A percentile compares a stretch with the other conserved stretches of the same genome.
Evolutionary conservation across 2,113 vertebrate genomes (phyloP).

Genomic region (Puntigrus tetrazona): DNA sequence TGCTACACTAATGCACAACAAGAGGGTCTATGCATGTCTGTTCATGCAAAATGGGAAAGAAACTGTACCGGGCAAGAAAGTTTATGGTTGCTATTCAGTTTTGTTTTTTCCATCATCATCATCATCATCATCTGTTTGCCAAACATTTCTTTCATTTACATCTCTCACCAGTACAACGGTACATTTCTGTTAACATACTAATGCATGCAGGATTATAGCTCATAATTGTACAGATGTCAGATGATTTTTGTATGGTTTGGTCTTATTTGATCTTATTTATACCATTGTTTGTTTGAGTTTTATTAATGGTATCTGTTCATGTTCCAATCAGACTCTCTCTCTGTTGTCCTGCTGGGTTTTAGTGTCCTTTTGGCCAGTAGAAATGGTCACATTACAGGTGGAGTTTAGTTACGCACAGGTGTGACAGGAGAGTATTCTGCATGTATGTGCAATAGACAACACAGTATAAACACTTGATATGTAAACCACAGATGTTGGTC

Average conservation of each 20-base stretch:
- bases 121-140: slow-evolving; percentile 32
- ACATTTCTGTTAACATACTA: slow-evolving; percentile 47
- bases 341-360: slow-evolving; percentile 35
- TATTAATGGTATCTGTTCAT: slow-evolving; percentile 36
- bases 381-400: slow-evolving; percentile 7
- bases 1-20: slow-evolving; percentile 41
- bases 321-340: slow-evolving; percentile 21
- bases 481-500: slow-evolving; percentile 39
- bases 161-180: slow-evolving; percentile 33
- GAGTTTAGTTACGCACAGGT: slow-evolving; percentile 2
- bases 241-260: slow-evolving; percentile 30
- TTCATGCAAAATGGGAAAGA: slow-evolving; percentile 27
- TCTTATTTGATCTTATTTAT: slow-evolving; percentile 45
- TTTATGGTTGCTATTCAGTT: slow-evolving; percentile 25
- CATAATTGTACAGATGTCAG: slow-evolving; percentile 45
- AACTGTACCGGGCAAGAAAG: background rate
- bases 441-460: slow-evolving; percentile 33
- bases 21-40: slow-evolving; percentile 40
- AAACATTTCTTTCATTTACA: slow-evolving; percentile 24
- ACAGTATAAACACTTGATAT: slow-evolving; percentile 28
- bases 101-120: background rate
- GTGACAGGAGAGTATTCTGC: slow-evolving; percentile 31
- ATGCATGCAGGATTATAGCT: slow-evolving; percentile 49
- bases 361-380: slow-evolving; percentile 35
- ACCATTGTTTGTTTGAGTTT: slow-evolving; percentile 41